These are phyloP conservation scores for Empidonax traillii DNA, from an alignment of 2,113 vertebrate genomes.

Conservation along the genomic window DNA sequence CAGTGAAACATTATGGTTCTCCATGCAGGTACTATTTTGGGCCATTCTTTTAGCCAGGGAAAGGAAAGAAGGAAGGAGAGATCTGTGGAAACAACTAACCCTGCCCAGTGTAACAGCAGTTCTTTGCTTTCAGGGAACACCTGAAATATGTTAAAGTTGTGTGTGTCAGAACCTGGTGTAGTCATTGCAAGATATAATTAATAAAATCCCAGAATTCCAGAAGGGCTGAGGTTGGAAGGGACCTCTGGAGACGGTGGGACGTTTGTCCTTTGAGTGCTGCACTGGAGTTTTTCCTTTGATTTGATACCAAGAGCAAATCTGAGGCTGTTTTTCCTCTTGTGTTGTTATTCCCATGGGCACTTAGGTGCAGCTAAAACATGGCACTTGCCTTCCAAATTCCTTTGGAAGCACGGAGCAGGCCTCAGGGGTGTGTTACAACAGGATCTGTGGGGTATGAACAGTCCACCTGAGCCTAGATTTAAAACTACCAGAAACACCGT, in stretches of 20 bases:
- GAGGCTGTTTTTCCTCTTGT: neutral
- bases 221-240: neutral
- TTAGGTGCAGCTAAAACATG: neutral
- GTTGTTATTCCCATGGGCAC: too few species aligned
- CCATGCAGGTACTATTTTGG: neutral
- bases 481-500: neutral
- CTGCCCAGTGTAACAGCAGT: neutral
- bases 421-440: rapidly evolving
- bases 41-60: neutral
- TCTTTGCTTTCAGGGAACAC: neutral
- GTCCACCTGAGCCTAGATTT: neutral
- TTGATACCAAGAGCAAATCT: rapidly evolving
- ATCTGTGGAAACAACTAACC: neutral
- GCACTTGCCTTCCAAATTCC: neutral
- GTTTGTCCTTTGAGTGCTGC: neutral
- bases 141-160: neutral
- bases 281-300: neutral
- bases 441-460: neutral
- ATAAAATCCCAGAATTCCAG: neutral
- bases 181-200: neutral
- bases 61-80: neutral
- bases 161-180: neutral
- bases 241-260: rapidly evolving
- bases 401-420: neutral
- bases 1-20: neutral